Base-by-base conservation (phyloP, 1,140 invertebrate species). In the Sesamia nonagrioides region DNA sequence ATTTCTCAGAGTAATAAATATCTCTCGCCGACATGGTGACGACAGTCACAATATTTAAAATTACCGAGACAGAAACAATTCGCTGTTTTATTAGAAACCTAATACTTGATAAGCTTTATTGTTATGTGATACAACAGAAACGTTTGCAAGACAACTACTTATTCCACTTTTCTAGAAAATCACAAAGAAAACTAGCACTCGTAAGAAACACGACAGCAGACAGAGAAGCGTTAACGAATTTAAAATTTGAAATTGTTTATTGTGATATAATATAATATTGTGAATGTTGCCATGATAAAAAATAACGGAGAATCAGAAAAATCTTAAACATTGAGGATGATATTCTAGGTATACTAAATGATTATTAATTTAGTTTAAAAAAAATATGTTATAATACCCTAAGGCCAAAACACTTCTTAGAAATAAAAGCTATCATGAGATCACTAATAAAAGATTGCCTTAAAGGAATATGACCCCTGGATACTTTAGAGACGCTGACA, bases 1-100 rank as follows among this genome's bases (percentile, higher is more conserved):
- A 99, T 96, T 98, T 98, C 77, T 98, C 97, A 0, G 98, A 98
- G 94, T 99, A 99, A 88, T 98, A 98, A 83, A 98, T 98, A 60
- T 98, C 95, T 84, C 95, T 95, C 21, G 52, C 54, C 50, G 89
- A 87, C 91, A 94, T 94, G 37, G 74, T 91, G 56, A 79, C 91
- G 60, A 79, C 52, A 79, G 42, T 77, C 56, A 50, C 6, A 60
- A 52, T 61, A 37, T 68, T 21, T 45, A 40, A 52, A 68, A 63
- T 7, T 6, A 9, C 68, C 48, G 68, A 18, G 17, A 17, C 21
- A 35, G 17, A 37, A 54, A 18, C 21, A 69, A 60, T 69, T 48
- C 11, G 15, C 54, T n/a, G 9, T 78, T 48, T 61, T 7, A 18
- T 6, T 5, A 35, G n/a, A 37, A 52, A 54, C 35, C 13, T 18